Evolutionary conservation across 2,113 vertebrate genomes (phyloP).

Genomic region (Columba janthina): DNA sequence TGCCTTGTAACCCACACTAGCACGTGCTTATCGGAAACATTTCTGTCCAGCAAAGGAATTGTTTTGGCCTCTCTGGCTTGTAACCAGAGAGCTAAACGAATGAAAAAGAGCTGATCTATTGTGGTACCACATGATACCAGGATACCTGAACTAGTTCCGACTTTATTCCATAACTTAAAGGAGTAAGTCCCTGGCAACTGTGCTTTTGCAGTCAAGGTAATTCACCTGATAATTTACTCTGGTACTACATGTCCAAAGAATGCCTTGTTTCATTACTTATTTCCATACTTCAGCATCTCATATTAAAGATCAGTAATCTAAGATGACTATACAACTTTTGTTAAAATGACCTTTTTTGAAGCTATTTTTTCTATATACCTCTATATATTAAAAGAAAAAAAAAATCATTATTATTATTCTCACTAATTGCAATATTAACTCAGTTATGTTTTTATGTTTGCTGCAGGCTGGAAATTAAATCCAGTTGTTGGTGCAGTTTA

Average conservation of each 20-base stretch:
- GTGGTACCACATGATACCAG: not conserved
- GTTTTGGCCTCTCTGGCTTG: not conserved
- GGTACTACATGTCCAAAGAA: not conserved
- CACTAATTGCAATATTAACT: constrained; percentile 20
- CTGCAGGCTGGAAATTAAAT: constrained; percentile 98
- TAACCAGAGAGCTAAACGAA: not conserved
- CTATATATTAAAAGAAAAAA: not conserved
- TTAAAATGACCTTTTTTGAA: not conserved
- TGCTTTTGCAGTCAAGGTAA: not conserved
- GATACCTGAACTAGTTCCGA: not conserved
- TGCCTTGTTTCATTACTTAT: not conserved
- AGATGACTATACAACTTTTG: not conserved
- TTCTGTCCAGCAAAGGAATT: not conserved
- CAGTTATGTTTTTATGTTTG: constrained; percentile 55
- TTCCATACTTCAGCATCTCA: not conserved
- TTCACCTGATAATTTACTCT: not conserved
- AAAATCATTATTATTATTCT: not conserved
- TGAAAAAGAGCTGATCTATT: not conserved
- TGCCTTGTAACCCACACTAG: accelerated
- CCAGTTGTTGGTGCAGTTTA: constrained; percentile 97
- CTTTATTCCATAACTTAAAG: not conserved
- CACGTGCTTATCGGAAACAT: not conserved
- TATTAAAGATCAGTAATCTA: not conserved
- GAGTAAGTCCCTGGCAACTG: not conserved
- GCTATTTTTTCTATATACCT: not conserved